Conservation (phyloP, 1,140 invertebrate species). For the Aphelinus atriplicis region DNA sequence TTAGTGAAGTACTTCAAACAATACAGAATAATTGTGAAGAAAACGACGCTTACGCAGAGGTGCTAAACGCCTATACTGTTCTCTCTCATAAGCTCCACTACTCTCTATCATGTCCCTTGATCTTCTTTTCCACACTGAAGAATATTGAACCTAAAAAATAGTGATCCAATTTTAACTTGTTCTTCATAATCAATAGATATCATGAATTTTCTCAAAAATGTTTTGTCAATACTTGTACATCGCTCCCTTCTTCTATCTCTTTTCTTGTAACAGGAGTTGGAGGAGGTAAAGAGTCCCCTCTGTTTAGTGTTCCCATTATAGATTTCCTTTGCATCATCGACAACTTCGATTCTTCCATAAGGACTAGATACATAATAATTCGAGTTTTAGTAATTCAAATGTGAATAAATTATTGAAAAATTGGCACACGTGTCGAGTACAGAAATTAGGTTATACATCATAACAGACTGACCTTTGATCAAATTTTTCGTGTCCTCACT, state of each 20-base stretch:
- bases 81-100: conserved; percentile 61
- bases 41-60: conserved; percentile 57
- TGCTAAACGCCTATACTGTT: conserved; percentile 57
- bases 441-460: not conserved
- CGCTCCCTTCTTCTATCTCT: conserved; percentile 27
- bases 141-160: conserved; percentile 28
- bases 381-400: not conserved
- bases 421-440: not conserved
- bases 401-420: conserved; percentile 32
- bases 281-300: conserved; percentile 57
- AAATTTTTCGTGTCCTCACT: conserved; percentile 62
- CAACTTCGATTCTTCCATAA: conserved; percentile 66
- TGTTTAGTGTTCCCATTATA: conserved; percentile 57
- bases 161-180: conserved; percentile 7
- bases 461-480: conserved; percentile 54
- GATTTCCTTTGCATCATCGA: conserved; percentile 62
- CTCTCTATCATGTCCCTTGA: conserved; percentile 47
- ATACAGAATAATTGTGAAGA: not conserved
- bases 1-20: no score
- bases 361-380: conserved; percentile 44
- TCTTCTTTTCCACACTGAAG: conserved; percentile 49
- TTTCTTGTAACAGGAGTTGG: conserved; percentile 16
- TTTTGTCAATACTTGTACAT: conserved; percentile 42
- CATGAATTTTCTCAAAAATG: not conserved
- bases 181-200: no score